phyloP scores from a whole-genome alignment of 2,113 vertebrate species.

The Takifugu flavidus region DNA sequence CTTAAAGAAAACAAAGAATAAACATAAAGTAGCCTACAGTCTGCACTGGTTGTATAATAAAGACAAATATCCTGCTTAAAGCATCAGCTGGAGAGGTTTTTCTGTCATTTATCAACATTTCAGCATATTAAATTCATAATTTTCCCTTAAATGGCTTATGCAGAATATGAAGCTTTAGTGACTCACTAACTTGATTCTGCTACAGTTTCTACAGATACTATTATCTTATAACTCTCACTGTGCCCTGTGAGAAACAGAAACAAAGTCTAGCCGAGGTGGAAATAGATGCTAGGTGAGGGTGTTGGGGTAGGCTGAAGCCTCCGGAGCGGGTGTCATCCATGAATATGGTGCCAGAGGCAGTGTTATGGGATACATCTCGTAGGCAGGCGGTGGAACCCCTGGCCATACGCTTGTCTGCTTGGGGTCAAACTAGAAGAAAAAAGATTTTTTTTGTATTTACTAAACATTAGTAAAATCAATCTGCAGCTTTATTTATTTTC shows the following conservation, averaged over 20 bases:
- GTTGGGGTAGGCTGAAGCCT: not conserved
- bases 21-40: slow-evolving; percentile 41
- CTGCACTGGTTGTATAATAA: slow-evolving; percentile 42
- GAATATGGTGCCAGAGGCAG: slow-evolving; percentile 30
- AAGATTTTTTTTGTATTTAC: no score
- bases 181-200: not conserved
- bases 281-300: not conserved
- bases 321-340: slow-evolving; percentile 11
- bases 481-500: no score
- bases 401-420: slow-evolving; percentile 18
- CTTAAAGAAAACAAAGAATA: slow-evolving; percentile 4
- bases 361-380: slow-evolving; percentile 39
- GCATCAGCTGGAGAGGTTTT: slow-evolving; percentile 12
- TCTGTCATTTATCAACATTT: slow-evolving; percentile 31
- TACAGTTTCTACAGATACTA: no score
- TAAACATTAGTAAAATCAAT: no score
- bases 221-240: not conserved
- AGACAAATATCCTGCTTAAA: slow-evolving; percentile 17
- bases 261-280: not conserved
- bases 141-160: slow-evolving; percentile 35
- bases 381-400: slow-evolving; percentile 17
- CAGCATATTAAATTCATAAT: slow-evolving; percentile 56
- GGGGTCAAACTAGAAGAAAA: slow-evolving; percentile 53
- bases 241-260: not conserved
- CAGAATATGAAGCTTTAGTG: slow-evolving; percentile 9